Evolutionary conservation across 2,888 invertebrate species (phyloP).

Genomic region (Metellina segmentata): DNA sequence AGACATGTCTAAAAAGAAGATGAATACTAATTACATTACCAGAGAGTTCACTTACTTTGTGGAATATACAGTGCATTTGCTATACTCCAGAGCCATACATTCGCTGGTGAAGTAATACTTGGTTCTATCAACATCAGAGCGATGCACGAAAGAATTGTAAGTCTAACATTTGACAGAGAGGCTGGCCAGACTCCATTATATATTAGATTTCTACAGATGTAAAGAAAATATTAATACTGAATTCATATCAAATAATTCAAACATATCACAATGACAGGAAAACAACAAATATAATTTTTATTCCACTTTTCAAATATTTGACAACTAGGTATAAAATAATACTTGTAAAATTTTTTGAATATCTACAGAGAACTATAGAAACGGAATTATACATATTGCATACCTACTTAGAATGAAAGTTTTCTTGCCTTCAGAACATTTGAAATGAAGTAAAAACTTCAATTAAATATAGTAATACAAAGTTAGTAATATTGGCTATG

Average conservation of each 20-base stretch:
- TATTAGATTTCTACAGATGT: slow-evolving; percentile 81
- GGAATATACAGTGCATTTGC: slow-evolving; percentile 79
- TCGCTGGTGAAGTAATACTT: slow-evolving; percentile 79
- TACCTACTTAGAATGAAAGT: no score
- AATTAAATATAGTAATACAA: no score
- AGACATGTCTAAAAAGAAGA: not conserved
- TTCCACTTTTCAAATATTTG: not conserved
- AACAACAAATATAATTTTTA: not conserved
- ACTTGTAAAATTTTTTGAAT: not conserved
- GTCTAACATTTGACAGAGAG: slow-evolving; percentile 81
- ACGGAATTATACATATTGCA: no score
- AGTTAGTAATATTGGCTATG: no score
- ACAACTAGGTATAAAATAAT: not conserved
- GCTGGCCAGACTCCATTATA: slow-evolving; percentile 83
- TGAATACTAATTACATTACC: no score
- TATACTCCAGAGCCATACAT: slow-evolving; percentile 79
- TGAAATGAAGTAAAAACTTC: no score
- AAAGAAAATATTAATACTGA: not conserved
- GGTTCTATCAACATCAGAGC: slow-evolving; percentile 80
- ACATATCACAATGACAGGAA: not conserved
- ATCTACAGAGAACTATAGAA: not conserved
- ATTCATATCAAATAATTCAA: no score
- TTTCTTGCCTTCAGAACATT: no score
- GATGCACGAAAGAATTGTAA: slow-evolving; percentile 80
- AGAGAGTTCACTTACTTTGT: slow-evolving; percentile 78